Base-by-base conservation (phyloP, 2,797 vertebrate species). In the Artibeus jamaicensis region DNA sequence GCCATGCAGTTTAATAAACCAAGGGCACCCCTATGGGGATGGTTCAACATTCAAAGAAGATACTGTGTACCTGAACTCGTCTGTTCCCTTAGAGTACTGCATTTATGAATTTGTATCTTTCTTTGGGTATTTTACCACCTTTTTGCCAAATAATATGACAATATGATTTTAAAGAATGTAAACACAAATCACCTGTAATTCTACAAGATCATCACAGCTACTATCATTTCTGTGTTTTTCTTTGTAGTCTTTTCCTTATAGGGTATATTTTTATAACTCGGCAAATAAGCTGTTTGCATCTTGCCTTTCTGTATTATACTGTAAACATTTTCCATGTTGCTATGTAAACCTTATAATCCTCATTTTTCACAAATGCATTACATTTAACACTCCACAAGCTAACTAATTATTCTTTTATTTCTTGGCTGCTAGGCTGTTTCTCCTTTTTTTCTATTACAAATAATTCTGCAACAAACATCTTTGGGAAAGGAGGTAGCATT, bases 321-420 rank as follows among this genome's bases (percentile, higher is more conserved):
- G 26, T 29, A 87, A 59, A 59, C 21, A 84, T 79, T 62, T 94
- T 37, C 44, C 50, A 48, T 29, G n/a, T 57, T 78, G 22, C 44
- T 77, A 67, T 39, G 89, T 15, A 86, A 37, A 76, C 9, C 18
- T 59, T 42, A 79, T 42, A 70, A 29, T 24, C 62, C 29, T 48
- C 78, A 46, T 81, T 92, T 93, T 76, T 42, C 39, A 34, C 26
- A 87, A 68, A 59, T 62, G 32, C 14, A 67, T n/a, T 77, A 55
- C 65, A 78, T 68, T 89, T 68, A 95, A 89, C 26, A 87, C 9
- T 78, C 34, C 74, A 34, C 8, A 71, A 65, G 22, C 42, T 37
- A 95, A 65, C n/a, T 46, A 70, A 22, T 57, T 53, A 81, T 48
- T 93, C 46, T 37, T 91, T 92, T 83, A 86, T 79, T 89, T 96